Evolutionary conservation across 53 echinoderm and acorn worm genomes (phyloP).

Genomic region (Henricia sp.): DNA sequence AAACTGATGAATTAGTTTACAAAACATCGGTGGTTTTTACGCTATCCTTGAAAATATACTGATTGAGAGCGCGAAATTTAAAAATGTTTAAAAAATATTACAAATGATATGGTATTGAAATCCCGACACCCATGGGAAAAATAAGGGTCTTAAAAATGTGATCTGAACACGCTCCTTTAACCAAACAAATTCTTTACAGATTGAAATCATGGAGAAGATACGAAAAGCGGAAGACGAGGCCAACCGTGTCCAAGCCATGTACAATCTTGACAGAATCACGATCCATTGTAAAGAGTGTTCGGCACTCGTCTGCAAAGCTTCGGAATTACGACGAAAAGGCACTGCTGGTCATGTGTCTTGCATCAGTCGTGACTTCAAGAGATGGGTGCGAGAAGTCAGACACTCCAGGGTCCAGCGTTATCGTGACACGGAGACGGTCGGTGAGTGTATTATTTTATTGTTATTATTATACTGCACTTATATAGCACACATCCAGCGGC

Average conservation of each 20-base stretch:
- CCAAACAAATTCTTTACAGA: not conserved
- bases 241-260: not conserved
- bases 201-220: slow-evolving; percentile 1
- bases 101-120: too few species aligned
- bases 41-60: not conserved
- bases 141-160: too few species aligned
- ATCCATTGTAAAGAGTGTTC: slow-evolving; percentile 69
- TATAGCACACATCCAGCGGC: too few species aligned
- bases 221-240: slow-evolving; percentile 8
- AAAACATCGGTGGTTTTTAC: not conserved
- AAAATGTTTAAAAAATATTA: too few species aligned
- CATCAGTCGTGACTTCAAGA: slow-evolving; percentile 41
- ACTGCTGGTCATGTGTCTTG: slow-evolving; percentile 60
- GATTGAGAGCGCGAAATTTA: too few species aligned
- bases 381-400: slow-evolving; percentile 13
- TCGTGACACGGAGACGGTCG: slow-evolving; percentile 61
- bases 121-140: too few species aligned
- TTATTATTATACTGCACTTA: too few species aligned
- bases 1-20: too few species aligned
- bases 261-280: slow-evolving; percentile 16
- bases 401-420: slow-evolving; percentile 5
- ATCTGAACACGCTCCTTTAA: too few species aligned
- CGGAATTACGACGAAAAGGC: slow-evolving; percentile 58
- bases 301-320: slow-evolving; percentile 56
- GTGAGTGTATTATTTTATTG: too few species aligned